Evolutionary conservation across 1,140 invertebrate species (phyloP), one percentile per base, ranked within the genome.

Genomic region (Pentalonia nigronervosa): DNA sequence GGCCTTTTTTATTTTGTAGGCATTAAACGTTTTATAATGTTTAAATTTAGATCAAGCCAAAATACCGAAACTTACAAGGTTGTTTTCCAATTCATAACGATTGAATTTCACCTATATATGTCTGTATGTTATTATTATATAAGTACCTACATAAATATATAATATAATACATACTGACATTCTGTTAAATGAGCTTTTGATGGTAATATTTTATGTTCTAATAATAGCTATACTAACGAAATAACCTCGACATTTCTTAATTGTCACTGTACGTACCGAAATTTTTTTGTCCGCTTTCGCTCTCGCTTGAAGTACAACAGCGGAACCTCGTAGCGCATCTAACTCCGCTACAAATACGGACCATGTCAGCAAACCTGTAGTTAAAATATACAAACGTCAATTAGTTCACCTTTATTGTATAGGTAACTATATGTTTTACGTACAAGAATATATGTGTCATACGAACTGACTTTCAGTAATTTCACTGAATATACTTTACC

Each of bases 231-330:
- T 30, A n/a, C 87, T 17, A 60, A 67, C 36, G 53, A 20, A 25
- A 45, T n/a, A 90, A 90, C 89, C 89, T 90, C 41, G 89, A 90
- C 34, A 90, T 90, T 90, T 90, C 4, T 41, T n/a, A 47, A 90
- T 0, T 20, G 41, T 30, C 53, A 67, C 23, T 90, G 25, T 67
- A 94, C 87, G 93, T 92, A 94, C 94, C 93, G 93, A 94, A 93
- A 88, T 93, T 56, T 50, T 94, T 93, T 94, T 94, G 30, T 94
- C 94, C 14, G 94, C 94, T 94, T 94, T 94, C n/a, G 93, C 92
- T 93, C 93, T 94, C 36, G 94, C 94, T 93, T 94, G 94, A 36
- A 94, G 94, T 56, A 94, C 94, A 93, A 94, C 93, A 87, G 94
- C 94, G 25, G 94, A 94, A 56, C 94, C 94, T 93, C 94, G 90